phyloP scores from a whole-genome alignment of 2,888 invertebrate species.

The Portevinia maculata region DNA sequence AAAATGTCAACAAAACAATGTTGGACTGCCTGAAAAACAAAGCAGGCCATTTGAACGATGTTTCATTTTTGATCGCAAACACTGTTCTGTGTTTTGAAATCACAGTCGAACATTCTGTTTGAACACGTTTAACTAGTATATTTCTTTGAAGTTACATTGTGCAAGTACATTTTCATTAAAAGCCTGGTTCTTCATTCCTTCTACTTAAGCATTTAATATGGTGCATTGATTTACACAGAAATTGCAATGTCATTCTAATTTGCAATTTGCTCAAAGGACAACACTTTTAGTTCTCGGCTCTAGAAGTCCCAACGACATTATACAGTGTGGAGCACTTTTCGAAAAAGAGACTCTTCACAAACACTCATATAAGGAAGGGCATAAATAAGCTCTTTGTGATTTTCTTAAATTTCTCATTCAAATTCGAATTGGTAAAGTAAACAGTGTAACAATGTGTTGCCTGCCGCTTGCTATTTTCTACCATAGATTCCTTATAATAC shows the following conservation, averaged over 20 bases:
- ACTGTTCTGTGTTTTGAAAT: too few species aligned
- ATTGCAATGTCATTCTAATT: conserved; percentile 58
- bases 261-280: conserved; percentile 52
- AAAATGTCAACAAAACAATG: too few species aligned
- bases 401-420: conserved; percentile 69
- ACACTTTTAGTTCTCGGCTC: conserved; percentile 19
- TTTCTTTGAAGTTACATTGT: too few species aligned
- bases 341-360: conserved; percentile 33
- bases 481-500: conserved; percentile 41
- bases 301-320: neutral
- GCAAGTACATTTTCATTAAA: neutral
- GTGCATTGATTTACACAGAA: conserved; percentile 57
- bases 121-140: too few species aligned
- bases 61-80: too few species aligned
- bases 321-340: conserved; percentile 34
- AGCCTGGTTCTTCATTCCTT: conserved; percentile 14
- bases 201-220: conserved; percentile 55
- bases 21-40: too few species aligned
- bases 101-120: too few species aligned
- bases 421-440: conserved; percentile 68
- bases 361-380: neutral
- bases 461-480: conserved; percentile 58
- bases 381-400: conserved; percentile 61
- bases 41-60: too few species aligned
- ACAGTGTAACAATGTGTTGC: conserved; percentile 61